Percentiles rank a stretch among this genome's conserved stretches.
These are phyloP conservation scores for Brachypteracias leptosomus DNA, from an alignment of 2,113 vertebrate genomes.

Conservation along the genomic window DNA sequence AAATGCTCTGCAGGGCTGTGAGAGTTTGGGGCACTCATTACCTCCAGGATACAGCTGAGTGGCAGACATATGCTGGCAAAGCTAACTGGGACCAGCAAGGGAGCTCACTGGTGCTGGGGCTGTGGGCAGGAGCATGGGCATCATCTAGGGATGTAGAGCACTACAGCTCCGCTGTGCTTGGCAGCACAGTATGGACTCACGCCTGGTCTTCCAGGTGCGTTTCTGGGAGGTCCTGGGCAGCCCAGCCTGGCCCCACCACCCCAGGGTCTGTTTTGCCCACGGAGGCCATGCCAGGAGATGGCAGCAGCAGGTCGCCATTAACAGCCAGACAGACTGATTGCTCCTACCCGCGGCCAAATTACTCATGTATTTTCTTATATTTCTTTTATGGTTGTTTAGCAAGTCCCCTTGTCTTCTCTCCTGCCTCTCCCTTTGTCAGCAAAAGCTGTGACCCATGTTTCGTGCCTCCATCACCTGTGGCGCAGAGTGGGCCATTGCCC, in stretches of 20 bases:
- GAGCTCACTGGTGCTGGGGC: not conserved
- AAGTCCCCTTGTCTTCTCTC: no score
- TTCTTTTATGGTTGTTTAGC: not conserved
- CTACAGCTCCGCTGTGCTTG: fast-evolving
- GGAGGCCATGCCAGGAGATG: fast-evolving
- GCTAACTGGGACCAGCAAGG: not conserved
- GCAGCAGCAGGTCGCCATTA: fast-evolving
- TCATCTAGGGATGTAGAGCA: fast-evolving
- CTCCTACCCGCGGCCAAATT: fast-evolving
- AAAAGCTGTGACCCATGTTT: not conserved
- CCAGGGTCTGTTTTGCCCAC: fast-evolving
- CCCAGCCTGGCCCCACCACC: fast-evolving
- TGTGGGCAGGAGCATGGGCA: not conserved
- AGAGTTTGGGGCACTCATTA: fast-evolving
- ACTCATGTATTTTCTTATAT: fast-evolving
- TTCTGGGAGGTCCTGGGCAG: not conserved
- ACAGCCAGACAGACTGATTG: fast-evolving
- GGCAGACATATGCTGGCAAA: fast-evolving
- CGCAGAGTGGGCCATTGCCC: no score
- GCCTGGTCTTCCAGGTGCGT: fast-evolving
- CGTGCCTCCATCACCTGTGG: fast-evolving
- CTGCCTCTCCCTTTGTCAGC: not conserved
- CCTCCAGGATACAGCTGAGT: fast-evolving
- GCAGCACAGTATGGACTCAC: fast-evolving
- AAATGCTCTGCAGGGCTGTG: fast-evolving